These are phyloP conservation scores for Spilosoma lubricipeda DNA, from an alignment of 2,888 invertebrate genomes.

Conservation along the genomic window DNA sequence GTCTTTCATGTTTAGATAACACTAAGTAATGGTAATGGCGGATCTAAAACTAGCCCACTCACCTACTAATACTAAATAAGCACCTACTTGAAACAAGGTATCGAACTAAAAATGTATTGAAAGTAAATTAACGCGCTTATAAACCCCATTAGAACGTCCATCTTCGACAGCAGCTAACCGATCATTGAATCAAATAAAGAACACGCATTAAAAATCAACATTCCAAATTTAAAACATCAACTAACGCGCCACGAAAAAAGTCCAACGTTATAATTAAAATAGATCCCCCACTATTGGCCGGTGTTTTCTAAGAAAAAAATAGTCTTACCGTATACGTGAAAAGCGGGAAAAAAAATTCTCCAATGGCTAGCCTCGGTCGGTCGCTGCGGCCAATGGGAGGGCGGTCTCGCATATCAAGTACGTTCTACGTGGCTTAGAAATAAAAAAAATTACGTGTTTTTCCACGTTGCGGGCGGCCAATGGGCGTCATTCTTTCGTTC, in stretches of 20 bases:
- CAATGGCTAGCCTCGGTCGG: conserved; percentile 71
- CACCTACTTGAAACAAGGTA: background rate
- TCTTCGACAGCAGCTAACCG: conserved; percentile 3
- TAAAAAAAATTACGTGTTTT: conserved; percentile 83
- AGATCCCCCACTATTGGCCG: conserved; percentile 77
- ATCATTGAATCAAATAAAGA: conserved; percentile 23
- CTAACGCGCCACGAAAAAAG: conserved; percentile 58
- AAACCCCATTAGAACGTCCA: conserved; percentile 7
- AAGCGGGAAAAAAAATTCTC: conserved; percentile 81
- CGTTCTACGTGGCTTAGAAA: conserved; percentile 82
- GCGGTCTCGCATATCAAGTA: conserved; percentile 71
- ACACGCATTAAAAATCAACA: conserved; percentile 31
- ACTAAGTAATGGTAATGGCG: conserved; percentile 22
- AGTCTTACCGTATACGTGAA: conserved; percentile 79
- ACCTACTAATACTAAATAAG: conserved; percentile 9
- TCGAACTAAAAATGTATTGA: conserved; percentile 9
- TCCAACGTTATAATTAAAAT: conserved; percentile 79
- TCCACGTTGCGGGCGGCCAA: conserved; percentile 78
- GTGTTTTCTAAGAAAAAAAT: conserved; percentile 79
- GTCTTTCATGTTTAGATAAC: conserved; percentile 19
- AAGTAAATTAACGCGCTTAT: background rate
- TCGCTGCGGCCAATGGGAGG: conserved; percentile 70
- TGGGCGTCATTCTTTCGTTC: conserved; percentile 64
- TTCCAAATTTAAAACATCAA: conserved; percentile 53
- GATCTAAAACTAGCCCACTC: conserved; percentile 19